Evolutionary conservation across 2,113 vertebrate genomes (phyloP), one percentile per base, ranked within the genome.

Genomic region (Oceanodroma tethys): DNA sequence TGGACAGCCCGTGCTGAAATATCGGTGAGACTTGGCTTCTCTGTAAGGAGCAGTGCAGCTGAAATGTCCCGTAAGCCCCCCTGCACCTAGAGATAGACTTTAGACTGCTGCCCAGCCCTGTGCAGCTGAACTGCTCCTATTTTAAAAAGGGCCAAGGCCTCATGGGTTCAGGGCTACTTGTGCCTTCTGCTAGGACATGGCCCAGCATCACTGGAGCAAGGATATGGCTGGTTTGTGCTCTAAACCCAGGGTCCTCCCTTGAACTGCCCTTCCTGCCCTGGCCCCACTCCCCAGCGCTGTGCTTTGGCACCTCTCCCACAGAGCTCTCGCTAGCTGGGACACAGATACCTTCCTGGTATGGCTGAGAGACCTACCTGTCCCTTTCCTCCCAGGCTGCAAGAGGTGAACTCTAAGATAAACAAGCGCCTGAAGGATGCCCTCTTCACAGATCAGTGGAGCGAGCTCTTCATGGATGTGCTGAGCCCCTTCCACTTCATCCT

Each of bases 381-480:
- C 20, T 76, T 95, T 80, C 70, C 67, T 88, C 78, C 56, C 96
- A 99, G 99, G 95, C 97, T 99, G 87, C 99, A 99, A 95, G 99
- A 99, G 97, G 99, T 99, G 85, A 99, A 99, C 94, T 99, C 99
- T 74, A 99, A 99, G 99, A 99, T 99, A 95, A 99, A 99, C 98
- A 99, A 99, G 96, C 97, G 99, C 45, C 98, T 99, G 94, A 99
- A 99, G 97, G 99, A 99, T 48, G 99, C 97, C 42, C 98, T 99
- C n/a, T 99, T 99, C 95, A 99, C 99, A 5, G 99, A 99, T 97
- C 99, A 99, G 96, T 99, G 99, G 99, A 99, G 98, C 1, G 99
- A 99, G 89, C 98, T 99, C 43, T 99, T 99, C 97, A 99, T 99
- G 99, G 99, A 99, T 80, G 98, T 99, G 0, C 98, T 99, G 85